Conservation (phyloP, 2,888 invertebrate species). For the Watsonalla binaria region DNA sequence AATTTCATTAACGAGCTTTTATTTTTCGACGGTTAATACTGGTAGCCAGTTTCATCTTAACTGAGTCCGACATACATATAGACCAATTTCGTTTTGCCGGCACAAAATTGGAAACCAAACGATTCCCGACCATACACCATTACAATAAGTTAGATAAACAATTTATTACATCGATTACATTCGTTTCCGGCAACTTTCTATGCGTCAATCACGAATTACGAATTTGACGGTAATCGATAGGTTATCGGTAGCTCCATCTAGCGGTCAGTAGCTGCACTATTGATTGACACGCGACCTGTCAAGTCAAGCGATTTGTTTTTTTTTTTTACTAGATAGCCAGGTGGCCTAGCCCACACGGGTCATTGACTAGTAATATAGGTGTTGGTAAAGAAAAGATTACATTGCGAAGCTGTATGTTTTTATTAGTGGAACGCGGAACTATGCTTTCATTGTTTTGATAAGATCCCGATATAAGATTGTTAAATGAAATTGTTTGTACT, state of each 20-base stretch:
- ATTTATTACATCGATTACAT: conserved; percentile 4
- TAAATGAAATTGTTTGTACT: neutral
- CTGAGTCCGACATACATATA: conserved; percentile 23
- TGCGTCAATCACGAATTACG: conserved; percentile 51
- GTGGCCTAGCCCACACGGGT: conserved; percentile 3
- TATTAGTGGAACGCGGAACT: conserved; percentile 1
- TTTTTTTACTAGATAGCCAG: neutral
- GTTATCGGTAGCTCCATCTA: conserved; percentile 60
- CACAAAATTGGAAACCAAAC: conserved; percentile 8
- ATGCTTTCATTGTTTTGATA: neutral
- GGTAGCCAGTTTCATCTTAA: conserved; percentile 44
- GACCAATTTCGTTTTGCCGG: conserved; percentile 15
- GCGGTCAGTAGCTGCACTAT: conserved; percentile 51
- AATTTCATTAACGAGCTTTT: conserved; percentile 56
- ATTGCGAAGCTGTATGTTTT: neutral
- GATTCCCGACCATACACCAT: conserved; percentile 31
- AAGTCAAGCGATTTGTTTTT: conserved; percentile 22
- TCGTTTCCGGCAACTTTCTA: conserved; percentile 44
- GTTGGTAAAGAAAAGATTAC: conserved; percentile 5
- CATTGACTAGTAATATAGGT: conserved; percentile 6
- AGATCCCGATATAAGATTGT: neutral
- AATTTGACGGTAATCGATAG: conserved; percentile 57
- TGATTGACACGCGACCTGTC: conserved; percentile 30
- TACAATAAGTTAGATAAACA: conserved; percentile 11
- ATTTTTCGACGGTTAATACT: conserved; percentile 48